phyloP scores from a whole-genome alignment of 2,113 vertebrate species.

The Naja naja region DNA sequence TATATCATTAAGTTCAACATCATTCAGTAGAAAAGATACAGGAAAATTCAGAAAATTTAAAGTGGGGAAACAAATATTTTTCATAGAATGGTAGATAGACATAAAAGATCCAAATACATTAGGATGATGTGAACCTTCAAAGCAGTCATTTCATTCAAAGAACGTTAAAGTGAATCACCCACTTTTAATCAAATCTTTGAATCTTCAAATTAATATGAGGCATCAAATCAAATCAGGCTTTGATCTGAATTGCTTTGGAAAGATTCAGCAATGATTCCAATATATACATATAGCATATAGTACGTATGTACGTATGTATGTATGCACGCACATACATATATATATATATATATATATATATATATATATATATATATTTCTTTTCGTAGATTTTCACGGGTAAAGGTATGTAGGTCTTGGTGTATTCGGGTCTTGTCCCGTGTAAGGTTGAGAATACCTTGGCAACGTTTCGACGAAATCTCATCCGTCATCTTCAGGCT shows the following conservation, averaged over 20 bases:
- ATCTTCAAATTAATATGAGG: background rate
- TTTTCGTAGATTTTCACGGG: too few species aligned
- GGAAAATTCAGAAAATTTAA: background rate
- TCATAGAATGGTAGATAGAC: background rate
- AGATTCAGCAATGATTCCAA: background rate
- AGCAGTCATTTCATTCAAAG: background rate
- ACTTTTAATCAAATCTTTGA: background rate
- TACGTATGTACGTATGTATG: too few species aligned
- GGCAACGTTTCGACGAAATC: too few species aligned
- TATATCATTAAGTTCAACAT: background rate
- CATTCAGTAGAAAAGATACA: background rate
- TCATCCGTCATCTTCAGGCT: too few species aligned
- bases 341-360: too few species aligned
- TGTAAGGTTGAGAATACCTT: too few species aligned
- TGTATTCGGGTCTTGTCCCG: too few species aligned
- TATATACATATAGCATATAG: too few species aligned
- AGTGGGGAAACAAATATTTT: background rate
- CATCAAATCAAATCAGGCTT: background rate
- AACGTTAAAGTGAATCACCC: background rate
- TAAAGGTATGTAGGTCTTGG: too few species aligned
- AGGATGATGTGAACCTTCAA: background rate
- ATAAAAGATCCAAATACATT: background rate
- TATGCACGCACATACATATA: too few species aligned
- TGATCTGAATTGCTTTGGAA: background rate
- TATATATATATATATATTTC: too few species aligned